These are phyloP conservation scores for Trachurus trachurus DNA, from an alignment of 2,797 vertebrate species.

Conservation along the genomic window DNA sequence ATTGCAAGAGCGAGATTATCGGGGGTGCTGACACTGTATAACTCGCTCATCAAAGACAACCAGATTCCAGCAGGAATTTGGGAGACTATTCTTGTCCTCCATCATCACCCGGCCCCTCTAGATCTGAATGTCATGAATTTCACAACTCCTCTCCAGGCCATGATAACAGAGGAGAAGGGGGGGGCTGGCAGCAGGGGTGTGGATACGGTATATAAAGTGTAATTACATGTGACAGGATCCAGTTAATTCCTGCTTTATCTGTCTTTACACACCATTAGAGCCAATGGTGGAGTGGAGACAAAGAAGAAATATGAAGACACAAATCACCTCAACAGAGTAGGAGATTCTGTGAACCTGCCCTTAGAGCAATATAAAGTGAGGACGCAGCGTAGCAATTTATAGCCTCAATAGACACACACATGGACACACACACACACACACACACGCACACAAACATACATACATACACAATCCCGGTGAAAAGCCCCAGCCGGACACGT, in stretches of 20 bases:
- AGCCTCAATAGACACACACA: slow-evolving; percentile 10
- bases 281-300: slow-evolving; percentile 37
- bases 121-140: slow-evolving; percentile 71
- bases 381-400: slow-evolving; percentile 44
- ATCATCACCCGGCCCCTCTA: slow-evolving; percentile 59
- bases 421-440: slow-evolving; percentile 44
- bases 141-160: slow-evolving; percentile 67
- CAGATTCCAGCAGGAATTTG: slow-evolving; percentile 58
- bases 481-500: slow-evolving; percentile 50
- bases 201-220: slow-evolving; percentile 9
- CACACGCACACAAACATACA: too few relatives aligned
- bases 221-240: slow-evolving; percentile 37
- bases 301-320: slow-evolving; percentile 42
- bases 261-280: slow-evolving; percentile 28
- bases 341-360: slow-evolving; percentile 45
- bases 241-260: slow-evolving; percentile 33
- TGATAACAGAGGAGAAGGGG: slow-evolving; percentile 40
- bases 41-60: slow-evolving; percentile 72
- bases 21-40: slow-evolving; percentile 61
- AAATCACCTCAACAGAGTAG: slow-evolving; percentile 45
- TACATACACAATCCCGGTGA: slow-evolving; percentile 34
- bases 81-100: slow-evolving; percentile 70
- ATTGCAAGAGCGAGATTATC: slow-evolving; percentile 54
- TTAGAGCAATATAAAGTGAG: slow-evolving; percentile 40
- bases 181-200: slow-evolving; percentile 13